These are phyloP conservation scores for Melanostoma scalare DNA, from an alignment of 2,888 invertebrate genomes.

Conservation along the genomic window DNA sequence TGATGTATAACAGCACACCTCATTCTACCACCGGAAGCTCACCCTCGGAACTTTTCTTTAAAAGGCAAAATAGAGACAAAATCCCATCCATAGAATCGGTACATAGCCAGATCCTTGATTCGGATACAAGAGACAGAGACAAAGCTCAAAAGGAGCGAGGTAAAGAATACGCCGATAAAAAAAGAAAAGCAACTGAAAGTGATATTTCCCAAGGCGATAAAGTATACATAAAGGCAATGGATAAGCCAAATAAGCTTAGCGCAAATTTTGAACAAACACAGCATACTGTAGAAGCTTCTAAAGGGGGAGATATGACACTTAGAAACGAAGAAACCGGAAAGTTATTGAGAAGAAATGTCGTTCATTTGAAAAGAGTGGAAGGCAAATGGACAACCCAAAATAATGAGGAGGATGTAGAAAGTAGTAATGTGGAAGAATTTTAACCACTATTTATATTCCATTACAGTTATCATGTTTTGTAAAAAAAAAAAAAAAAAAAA, in stretches of 20 bases:
- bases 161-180: conserved; percentile 46
- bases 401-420: too few relatives aligned
- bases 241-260: conserved; percentile 8
- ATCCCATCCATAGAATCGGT: conserved; percentile 55
- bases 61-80: conserved; percentile 72
- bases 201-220: too few relatives aligned
- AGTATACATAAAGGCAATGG: too few relatives aligned
- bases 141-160: conserved; percentile 36
- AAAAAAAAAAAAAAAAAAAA: too few relatives aligned
- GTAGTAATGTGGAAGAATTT: too few relatives aligned
- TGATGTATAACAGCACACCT: conserved; percentile 72
- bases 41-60: conserved; percentile 74
- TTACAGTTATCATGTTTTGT: too few relatives aligned
- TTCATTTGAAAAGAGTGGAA: background rate
- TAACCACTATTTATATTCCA: too few relatives aligned
- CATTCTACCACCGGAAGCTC: conserved; percentile 75
- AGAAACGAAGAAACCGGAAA: background rate
- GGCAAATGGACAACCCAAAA: too few relatives aligned
- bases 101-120: background rate
- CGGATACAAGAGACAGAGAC: conserved; percentile 22
- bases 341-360: background rate
- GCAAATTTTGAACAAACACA: background rate
- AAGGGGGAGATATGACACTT: conserved; percentile 3
- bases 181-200: too few relatives aligned
- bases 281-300: conserved; percentile 3